Conservation (phyloP, 1,140 invertebrate species). For the Ostrea edulis region DNA sequence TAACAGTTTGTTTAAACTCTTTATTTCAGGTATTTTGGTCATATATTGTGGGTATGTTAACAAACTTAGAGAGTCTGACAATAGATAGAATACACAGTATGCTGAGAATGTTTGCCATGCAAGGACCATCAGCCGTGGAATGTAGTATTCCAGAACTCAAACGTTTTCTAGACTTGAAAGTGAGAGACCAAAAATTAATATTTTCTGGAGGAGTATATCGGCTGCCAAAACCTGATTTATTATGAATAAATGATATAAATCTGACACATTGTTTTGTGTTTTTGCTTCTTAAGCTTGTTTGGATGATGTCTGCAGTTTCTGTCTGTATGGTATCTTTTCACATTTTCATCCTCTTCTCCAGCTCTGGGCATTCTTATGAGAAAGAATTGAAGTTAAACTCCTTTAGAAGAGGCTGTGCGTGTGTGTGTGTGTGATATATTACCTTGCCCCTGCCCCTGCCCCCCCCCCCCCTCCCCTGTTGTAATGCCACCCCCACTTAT, state of each 20-base stretch:
- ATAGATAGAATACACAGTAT: slow-evolving; percentile 97
- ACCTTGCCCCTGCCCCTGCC: too few species aligned
- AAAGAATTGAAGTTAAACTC: too few species aligned
- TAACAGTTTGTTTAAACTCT: neutral
- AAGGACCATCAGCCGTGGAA: slow-evolving; percentile 26
- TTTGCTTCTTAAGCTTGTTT: too few species aligned
- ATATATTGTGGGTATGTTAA: slow-evolving; percentile 97
- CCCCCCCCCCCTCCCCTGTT: too few species aligned
- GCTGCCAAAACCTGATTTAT: slow-evolving; percentile 21
- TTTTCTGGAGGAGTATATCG: slow-evolving; percentile 38
- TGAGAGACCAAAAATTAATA: slow-evolving; percentile 24
- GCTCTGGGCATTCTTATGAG: too few species aligned
- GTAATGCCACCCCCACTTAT: too few species aligned
- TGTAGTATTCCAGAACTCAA: slow-evolving; percentile 35
- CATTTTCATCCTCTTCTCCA: too few species aligned
- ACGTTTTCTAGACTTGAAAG: slow-evolving; percentile 27
- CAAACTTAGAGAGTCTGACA: slow-evolving; percentile 95
- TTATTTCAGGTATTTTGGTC: slow-evolving; percentile 86
- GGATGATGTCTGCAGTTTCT: too few species aligned
- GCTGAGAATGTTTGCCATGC: slow-evolving; percentile 91
- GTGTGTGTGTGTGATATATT: too few species aligned
- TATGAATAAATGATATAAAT: neutral
- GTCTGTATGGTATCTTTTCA: too few species aligned
- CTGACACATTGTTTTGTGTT: neutral
- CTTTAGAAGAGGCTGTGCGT: too few species aligned